phyloP scores from a whole-genome alignment of 2,113 vertebrate genomes.

The Coptodon rendalli region DNA sequence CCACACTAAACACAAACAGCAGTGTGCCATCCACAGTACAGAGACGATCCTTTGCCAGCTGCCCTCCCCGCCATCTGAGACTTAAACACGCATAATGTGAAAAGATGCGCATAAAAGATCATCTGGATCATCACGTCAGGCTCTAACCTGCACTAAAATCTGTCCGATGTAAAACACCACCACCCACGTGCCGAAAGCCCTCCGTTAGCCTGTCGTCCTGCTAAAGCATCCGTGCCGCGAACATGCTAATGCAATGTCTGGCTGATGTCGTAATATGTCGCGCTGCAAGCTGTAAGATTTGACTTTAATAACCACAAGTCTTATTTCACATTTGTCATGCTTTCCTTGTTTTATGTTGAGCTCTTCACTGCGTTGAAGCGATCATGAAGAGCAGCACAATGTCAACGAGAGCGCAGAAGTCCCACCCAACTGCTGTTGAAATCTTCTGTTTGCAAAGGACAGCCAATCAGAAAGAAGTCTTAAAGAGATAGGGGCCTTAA shows the following conservation, averaged over 20 bases:
- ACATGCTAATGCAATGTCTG: not conserved
- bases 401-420: not conserved
- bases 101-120: not conserved
- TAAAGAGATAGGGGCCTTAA: not conserved
- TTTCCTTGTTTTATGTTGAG: not conserved
- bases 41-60: constrained; percentile 21
- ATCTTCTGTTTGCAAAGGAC: not conserved
- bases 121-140: not conserved
- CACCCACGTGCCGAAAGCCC: not conserved
- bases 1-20: constrained; percentile 20
- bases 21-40: not conserved
- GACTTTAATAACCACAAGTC: not conserved
- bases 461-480: not conserved
- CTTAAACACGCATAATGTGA: not conserved
- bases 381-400: not conserved
- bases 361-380: not conserved
- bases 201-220: not conserved
- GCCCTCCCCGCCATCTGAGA: constrained; percentile 29
- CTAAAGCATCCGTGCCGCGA: not conserved
- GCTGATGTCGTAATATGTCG: not conserved
- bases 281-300: not conserved
- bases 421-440: not conserved
- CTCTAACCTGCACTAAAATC: not conserved
- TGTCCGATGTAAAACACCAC: constrained; percentile 8
- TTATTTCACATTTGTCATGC: not conserved